Base-by-base conservation (phyloP, 2,797 vertebrate species). In the Chelonia mydas region DNA sequence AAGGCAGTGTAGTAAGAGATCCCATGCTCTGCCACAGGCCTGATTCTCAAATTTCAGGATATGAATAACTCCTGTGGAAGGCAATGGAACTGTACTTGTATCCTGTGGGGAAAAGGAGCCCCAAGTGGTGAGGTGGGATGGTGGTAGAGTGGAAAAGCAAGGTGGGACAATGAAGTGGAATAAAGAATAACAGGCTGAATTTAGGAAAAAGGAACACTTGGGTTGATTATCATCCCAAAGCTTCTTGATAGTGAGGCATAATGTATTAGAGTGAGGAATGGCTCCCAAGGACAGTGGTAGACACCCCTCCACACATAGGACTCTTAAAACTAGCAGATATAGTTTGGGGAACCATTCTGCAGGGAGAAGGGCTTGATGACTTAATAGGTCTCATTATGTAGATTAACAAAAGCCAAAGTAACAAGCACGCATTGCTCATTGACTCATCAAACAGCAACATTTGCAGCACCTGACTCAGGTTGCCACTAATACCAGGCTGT, bases 41-140 rank as follows among this genome's bases (percentile, higher is more conserved):
- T 74, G 11, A 74, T 27, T 74, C 41, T 74, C 41, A 23, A 57
- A 65, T 72, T 89, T 95, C 59, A 81, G 88, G 82, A 1, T 61
- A 91, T 90, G 80, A 91, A 93, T 95, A 95, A 90, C 86, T 94
- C 94, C 84, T 88, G 82, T 92, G 92, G 13, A 91, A 95, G 87
- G 2, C 54, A 96, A 94, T 91, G 89, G 81, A 90, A 81, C 19
- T 76, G 68, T 95, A 95, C 93, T 95, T 96, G 65, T 55, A 94
- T 97, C 94, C 96, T 81, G 84, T 78, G 89, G 93, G 94, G 90
- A 94, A 92, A 27, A 45, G 25, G 72, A 12, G 21, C 25, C 21
- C 12, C 11, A 74, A 27, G 12, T 11, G 11, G 72, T 19, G 61
- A 45, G 72, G 10, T 41, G 3, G 23, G 41, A 41, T 45, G 25